Evolutionary conservation across 2,113 vertebrate species (phyloP), one percentile per base, ranked within the genome.

Genomic region (Bos indicus): DNA sequence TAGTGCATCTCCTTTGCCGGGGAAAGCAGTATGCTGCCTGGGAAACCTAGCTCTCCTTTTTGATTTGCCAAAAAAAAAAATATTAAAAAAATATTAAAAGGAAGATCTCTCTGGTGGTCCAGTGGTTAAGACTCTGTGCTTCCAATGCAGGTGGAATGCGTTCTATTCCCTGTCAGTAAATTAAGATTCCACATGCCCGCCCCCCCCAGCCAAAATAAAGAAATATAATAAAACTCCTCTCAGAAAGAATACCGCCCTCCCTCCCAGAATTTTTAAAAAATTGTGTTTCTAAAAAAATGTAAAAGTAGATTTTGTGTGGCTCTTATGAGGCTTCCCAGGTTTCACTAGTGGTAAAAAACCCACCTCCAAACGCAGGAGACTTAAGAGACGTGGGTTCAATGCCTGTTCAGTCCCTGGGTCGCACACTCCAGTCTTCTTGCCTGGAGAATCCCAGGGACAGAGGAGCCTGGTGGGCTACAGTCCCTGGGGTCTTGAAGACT

Each of bases 341-440:
- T 23, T 40, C 2, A 12, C n/a, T 23, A 23, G 67, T 6, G 67
- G 67, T 40, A 25, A 74, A 74, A 10, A 40, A 74, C 36, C 67
- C 67, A 74, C n/a, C 67, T 40, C 23, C 36, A 10, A 71, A 71
- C 0, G 10, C 67, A 40, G n/a, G 19, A 71, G 10, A 71, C n/a
- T 71, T 40, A 6, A 71, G n/a, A 21, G n/a, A 12, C 0, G 5
- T 0, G 5, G 19, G n/a, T 71, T 71, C n/a, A 71, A 71, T 71
- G n/a, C 67, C 67, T 40, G 19, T 23, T 71, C 67, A 23, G 10
- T 11, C 19, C 5, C 67, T 71, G 67, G 19, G n/a, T 71, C 2
- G 10, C 2, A 11, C 67, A 40, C 67, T 40, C 67, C 67, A 23
- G 10, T 3, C 0, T 71, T 71, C 67, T 12, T 40, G n/a, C n/a